Evolutionary conservation across 2,113 vertebrate species (phyloP).

Genomic region (Rhinolophus ferrumequinum): DNA sequence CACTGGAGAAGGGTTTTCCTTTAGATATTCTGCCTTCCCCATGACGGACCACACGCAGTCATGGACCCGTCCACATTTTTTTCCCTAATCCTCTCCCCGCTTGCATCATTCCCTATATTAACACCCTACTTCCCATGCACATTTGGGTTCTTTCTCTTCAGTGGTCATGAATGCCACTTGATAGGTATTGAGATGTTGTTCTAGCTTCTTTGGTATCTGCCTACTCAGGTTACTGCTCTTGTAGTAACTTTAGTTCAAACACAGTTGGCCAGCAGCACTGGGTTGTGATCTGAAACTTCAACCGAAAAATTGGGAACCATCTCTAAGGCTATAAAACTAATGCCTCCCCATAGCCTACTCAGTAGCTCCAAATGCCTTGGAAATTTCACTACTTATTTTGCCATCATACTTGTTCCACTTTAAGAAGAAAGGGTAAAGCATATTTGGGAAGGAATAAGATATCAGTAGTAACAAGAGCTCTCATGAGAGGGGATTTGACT

Average conservation of each 20-base stretch:
- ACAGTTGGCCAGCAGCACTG: background rate
- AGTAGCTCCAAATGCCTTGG: background rate
- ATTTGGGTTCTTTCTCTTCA: background rate
- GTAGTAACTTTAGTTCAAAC: background rate
- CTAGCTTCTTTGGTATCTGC: background rate
- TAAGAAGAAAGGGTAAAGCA: background rate
- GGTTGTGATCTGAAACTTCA: background rate
- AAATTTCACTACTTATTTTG: background rate
- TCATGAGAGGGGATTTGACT: background rate
- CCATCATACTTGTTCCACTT: background rate
- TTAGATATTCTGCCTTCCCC: background rate
- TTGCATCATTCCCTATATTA: background rate
- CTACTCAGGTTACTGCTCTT: background rate
- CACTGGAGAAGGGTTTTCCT: background rate
- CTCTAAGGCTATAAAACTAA: background rate
- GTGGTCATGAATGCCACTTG: background rate
- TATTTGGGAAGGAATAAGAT: background rate
- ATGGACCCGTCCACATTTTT: background rate
- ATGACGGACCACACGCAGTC: background rate
- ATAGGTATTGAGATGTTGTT: background rate
- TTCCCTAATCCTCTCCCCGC: background rate
- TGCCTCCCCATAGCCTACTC: background rate
- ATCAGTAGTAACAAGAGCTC: background rate
- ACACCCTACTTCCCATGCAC: background rate
- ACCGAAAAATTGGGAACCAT: background rate